Percentiles rank a stretch among this genome's conserved stretches.
Evolutionary conservation across 2,797 vertebrate species (phyloP).

Genomic region (Crenuchus spilurus): DNA sequence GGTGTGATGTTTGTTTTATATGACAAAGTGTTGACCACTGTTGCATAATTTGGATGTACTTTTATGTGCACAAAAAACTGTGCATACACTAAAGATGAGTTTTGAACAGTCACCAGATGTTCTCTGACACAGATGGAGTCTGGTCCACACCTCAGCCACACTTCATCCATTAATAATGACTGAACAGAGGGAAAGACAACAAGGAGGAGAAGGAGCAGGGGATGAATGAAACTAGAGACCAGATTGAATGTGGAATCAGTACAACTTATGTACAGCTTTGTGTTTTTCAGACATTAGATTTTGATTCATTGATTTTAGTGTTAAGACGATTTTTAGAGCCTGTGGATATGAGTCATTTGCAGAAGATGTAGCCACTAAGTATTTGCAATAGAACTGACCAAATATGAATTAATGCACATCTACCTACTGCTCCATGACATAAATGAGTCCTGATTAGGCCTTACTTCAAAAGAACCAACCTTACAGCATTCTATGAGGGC

Average conservation of each 20-base stretch:
- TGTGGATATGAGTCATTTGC: too few relatives aligned
- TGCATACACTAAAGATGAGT: neutral
- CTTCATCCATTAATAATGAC: constrained; percentile 35
- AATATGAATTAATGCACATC: too few relatives aligned
- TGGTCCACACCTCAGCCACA: constrained; percentile 24
- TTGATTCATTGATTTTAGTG: too few relatives aligned
- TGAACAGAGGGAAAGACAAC: constrained; percentile 13
- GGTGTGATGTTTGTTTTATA: too few relatives aligned
- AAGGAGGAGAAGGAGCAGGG: neutral
- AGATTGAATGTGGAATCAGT: neutral
- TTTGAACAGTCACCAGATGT: constrained; percentile 35
- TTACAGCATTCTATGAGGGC: too few relatives aligned
- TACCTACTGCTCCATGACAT: too few relatives aligned
- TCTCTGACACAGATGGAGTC: constrained; percentile 34
- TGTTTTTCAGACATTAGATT: too few relatives aligned
- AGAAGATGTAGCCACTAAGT: too few relatives aligned
- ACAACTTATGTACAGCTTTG: neutral
- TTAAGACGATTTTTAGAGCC: too few relatives aligned
- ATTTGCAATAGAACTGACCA: too few relatives aligned
- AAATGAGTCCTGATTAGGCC: too few relatives aligned
- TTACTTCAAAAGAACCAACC: too few relatives aligned
- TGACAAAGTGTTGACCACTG: neutral
- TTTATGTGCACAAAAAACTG: constrained; percentile 11
- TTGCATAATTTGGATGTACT: constrained; percentile 21
- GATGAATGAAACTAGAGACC: constrained; percentile 10